Evolutionary conservation across 2,797 vertebrate genomes (phyloP).

Genomic region (Cyprinella venusta): DNA sequence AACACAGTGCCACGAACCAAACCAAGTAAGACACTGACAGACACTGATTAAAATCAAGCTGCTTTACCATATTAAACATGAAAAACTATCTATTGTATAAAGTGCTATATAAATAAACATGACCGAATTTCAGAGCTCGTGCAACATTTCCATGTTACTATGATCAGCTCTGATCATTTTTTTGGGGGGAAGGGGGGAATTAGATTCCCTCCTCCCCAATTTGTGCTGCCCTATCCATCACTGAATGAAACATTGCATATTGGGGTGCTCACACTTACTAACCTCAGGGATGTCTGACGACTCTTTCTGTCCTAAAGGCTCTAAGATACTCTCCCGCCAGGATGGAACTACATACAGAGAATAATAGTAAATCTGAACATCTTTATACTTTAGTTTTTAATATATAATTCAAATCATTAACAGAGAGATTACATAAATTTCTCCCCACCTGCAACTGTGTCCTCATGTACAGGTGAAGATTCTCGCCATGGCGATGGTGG

Average conservation of each 20-base stretch:
- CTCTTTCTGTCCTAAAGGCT: constrained; percentile 82
- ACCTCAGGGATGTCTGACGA: constrained; percentile 83
- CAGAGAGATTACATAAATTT: not conserved
- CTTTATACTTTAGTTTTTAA: not conserved
- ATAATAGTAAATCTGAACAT: not conserved
- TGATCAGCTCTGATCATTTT: too few relatives aligned
- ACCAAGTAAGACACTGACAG: too few relatives aligned
- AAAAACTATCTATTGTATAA: too few relatives aligned
- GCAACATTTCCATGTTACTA: too few relatives aligned
- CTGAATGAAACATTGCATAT: not conserved
- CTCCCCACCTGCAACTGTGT: constrained; percentile 83
- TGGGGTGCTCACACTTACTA: constrained; percentile 24
- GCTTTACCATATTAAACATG: too few relatives aligned
- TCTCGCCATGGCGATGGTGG: constrained; percentile 84
- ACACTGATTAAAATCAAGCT: too few relatives aligned
- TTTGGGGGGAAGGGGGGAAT: too few relatives aligned
- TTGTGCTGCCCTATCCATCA: too few relatives aligned
- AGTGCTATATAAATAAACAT: too few relatives aligned
- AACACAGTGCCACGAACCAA: not conserved
- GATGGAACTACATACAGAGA: constrained; percentile 79
- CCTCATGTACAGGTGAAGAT: constrained; percentile 86
- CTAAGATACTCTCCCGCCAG: constrained; percentile 85
- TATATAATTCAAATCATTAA: not conserved
- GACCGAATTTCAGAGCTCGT: too few relatives aligned
- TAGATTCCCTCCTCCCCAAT: too few relatives aligned